These are phyloP conservation scores for Blastomussa wellsi DNA, from an alignment of 92 coral and sea anemone species.

Conservation along the genomic window DNA sequence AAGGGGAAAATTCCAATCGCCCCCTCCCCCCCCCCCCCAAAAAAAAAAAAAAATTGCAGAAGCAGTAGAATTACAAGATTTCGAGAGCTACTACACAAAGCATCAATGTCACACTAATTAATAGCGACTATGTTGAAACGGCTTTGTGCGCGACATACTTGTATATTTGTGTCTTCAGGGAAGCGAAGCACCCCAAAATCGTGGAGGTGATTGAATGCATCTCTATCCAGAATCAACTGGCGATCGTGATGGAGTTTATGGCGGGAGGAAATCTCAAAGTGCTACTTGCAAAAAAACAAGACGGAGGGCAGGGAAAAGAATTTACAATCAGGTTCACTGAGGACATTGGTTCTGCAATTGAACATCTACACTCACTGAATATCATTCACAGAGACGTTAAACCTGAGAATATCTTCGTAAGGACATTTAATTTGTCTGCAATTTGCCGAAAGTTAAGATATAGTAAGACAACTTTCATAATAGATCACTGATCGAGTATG, in stretches of 20 bases:
- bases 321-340: constrained; percentile 59
- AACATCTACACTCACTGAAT: constrained; percentile 53
- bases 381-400: constrained; percentile 68
- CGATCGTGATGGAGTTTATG: constrained; percentile 73
- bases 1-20: too few relatives aligned
- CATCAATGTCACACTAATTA: too few relatives aligned
- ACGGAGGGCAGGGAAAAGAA: constrained; percentile 33
- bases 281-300: constrained; percentile 24
- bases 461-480: too few relatives aligned
- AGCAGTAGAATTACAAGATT: too few relatives aligned
- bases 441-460: neutral
- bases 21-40: too few relatives aligned
- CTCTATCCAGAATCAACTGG: constrained; percentile 54
- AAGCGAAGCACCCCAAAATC: constrained; percentile 62
- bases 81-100: too few relatives aligned
- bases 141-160: neutral
- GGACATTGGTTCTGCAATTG: constrained; percentile 67
- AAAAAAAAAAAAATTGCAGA: too few relatives aligned
- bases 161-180: constrained; percentile 18
- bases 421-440: constrained; percentile 7
- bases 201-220: constrained; percentile 65
- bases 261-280: constrained; percentile 58
- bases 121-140: neutral
- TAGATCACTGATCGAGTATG: neutral
- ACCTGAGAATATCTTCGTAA: constrained; percentile 71